A percentile compares a stretch with the other conserved stretches of the same genome.
These are phyloP conservation scores for Neodiprion pinetum DNA, from an alignment of 1,140 invertebrate genomes.

Conservation along the genomic window DNA sequence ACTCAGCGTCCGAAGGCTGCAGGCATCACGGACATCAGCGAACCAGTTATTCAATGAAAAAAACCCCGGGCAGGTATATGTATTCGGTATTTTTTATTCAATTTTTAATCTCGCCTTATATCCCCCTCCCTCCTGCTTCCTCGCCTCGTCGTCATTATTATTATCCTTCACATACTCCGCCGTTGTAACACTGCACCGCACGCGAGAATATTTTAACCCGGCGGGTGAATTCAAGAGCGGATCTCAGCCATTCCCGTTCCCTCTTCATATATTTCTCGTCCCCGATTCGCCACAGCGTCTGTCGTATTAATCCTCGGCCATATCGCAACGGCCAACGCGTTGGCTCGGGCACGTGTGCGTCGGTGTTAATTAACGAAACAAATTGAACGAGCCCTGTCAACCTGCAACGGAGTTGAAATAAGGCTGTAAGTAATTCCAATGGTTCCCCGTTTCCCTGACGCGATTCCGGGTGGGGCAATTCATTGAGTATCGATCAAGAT, in stretches of 20 bases:
- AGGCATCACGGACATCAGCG: no score
- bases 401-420: background rate
- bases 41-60: no score
- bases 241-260: no score
- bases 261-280: background rate
- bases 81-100: no score
- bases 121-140: background rate
- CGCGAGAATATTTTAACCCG: no score
- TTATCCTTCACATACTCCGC: no score
- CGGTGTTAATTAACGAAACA: slow-evolving; percentile 7
- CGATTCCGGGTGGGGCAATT: background rate
- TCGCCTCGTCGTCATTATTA: no score
- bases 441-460: background rate
- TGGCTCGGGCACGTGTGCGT: background rate
- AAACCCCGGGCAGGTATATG: no score
- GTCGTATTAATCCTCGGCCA: background rate
- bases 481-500: no score
- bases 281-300: background rate
- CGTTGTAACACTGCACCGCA: no score
- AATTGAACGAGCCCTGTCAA: slow-evolving; percentile 1
- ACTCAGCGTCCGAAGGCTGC: background rate
- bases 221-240: no score
- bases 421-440: background rate
- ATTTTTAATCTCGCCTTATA: background rate
- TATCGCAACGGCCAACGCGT: background rate